Evolutionary conservation across 2,888 invertebrate species (phyloP).

Genomic region (Cyclophora punctaria): DNA sequence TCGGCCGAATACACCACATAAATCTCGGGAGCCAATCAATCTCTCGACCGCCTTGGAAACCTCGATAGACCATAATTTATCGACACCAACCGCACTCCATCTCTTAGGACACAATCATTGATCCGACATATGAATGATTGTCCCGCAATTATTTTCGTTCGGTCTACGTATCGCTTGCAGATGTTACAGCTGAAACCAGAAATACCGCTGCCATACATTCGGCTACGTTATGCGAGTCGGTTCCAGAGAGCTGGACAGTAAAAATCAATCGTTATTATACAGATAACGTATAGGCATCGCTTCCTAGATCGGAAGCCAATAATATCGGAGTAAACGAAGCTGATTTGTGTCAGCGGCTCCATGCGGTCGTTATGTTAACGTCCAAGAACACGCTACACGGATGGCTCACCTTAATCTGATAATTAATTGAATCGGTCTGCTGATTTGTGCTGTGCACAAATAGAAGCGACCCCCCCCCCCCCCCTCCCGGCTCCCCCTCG

Average conservation of each 20-base stretch:
- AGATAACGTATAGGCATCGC: conserved; percentile 15
- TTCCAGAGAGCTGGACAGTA: too few species aligned
- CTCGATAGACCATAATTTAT: conserved; percentile 51
- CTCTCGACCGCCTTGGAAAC: conserved; percentile 44
- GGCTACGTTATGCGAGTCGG: neutral
- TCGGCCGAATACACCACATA: conserved; percentile 42
- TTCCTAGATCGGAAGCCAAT: conserved; percentile 31
- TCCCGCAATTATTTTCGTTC: conserved; percentile 1
- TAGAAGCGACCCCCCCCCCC: conserved; percentile 53
- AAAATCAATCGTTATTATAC: conserved; percentile 6
- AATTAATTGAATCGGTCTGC: conserved; percentile 72
- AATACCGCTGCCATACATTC: neutral
- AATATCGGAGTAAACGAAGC: conserved; percentile 26
- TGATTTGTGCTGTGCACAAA: conserved; percentile 73
- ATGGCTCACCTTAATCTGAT: conserved; percentile 73
- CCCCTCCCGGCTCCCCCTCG: conserved; percentile 33
- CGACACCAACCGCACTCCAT: conserved; percentile 35
- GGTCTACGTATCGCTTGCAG: conserved; percentile 15
- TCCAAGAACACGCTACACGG: conserved; percentile 55
- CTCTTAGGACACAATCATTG: conserved; percentile 32
- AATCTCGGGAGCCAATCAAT: conserved; percentile 54
- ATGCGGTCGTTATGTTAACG: conserved; percentile 40
- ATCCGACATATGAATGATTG: conserved; percentile 26
- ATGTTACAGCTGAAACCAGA: neutral
- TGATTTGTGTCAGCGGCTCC: conserved; percentile 36